Base-by-base conservation (phyloP, 1,140 invertebrate genomes). In the Battus philenor region DNA sequence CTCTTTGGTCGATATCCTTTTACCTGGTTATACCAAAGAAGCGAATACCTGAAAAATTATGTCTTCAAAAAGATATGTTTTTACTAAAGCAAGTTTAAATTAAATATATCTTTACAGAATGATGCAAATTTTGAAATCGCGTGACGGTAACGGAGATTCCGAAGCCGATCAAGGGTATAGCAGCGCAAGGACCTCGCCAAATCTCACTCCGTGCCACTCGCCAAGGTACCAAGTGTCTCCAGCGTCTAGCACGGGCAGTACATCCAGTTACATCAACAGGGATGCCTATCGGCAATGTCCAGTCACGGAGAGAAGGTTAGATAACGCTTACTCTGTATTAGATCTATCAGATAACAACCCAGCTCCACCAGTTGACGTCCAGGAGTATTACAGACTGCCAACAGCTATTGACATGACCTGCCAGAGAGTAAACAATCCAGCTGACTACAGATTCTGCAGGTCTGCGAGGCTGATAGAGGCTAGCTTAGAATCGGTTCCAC, bases 111-210 rank as follows among this genome's bases (percentile, higher is more conserved):
- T n/a, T n/a, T 56, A 17, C 71, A 83, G 79, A 36, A 83, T 83
- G 79, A 83, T 81, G 76, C 63, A 74, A 36, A 74, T 71, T 11
- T 16, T 81, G 44, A 83, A 80, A 27, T 67, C 77, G 2, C 67
- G 71, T 18, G 79, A 81, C 6, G 47, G 47, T 4, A 53, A 50
- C 0, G 50, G 36, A 4, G 74, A 80, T 3, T 51, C 67, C 0
- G 74, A 83, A 44, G 44, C 61, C 0, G 79, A 83, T 38, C 76
- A 82, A 45, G 78, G 78, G 0, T 82, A 82, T 48, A 56, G 74
- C 52, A 82, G 78, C 26, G 74, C 78, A 0, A 45, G 64, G n/a
- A 82, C 78, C 0, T 72, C 78, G 1, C 78, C 78, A 0, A 77
- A 73, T 41, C 55, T 67, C 13, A 82, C 78, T 1, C 78, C 78